These are phyloP conservation scores for Psix sp. DNA, from an alignment of 1,140 invertebrate genomes.

Conservation along the genomic window DNA sequence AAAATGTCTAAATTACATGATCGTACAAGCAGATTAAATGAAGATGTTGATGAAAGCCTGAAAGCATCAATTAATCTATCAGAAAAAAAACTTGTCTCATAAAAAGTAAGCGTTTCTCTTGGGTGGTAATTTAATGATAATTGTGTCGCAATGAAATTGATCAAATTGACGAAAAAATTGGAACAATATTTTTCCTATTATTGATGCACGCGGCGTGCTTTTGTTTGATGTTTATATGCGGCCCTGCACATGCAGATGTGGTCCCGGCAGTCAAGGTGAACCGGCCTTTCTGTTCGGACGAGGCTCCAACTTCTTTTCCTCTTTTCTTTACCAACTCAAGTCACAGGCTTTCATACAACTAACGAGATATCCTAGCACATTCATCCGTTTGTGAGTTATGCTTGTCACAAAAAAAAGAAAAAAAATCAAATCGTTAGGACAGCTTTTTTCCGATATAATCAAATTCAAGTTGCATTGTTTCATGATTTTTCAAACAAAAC, in stretches of 20 bases:
- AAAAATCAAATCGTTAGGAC: conserved; percentile 10
- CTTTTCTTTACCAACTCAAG: conserved; percentile 56
- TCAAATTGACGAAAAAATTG: not conserved
- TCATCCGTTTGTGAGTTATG: conserved; percentile 52
- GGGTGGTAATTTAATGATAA: too few species aligned
- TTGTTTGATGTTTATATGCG: conserved; percentile 56
- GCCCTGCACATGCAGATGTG: conserved; percentile 70
- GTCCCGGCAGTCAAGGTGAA: conserved; percentile 75
- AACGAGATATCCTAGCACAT: conserved; percentile 68
- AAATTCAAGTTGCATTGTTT: not conserved
- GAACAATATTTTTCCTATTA: not conserved
- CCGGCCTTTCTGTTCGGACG: conserved; percentile 66
- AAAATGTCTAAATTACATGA: conserved; percentile 21
- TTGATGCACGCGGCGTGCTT: too few species aligned
- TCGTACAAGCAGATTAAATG: conserved; percentile 14
- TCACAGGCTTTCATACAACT: conserved; percentile 61
- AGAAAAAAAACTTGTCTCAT: conserved; percentile 22
- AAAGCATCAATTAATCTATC: conserved; percentile 24
- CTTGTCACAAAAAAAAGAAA: conserved; percentile 38
- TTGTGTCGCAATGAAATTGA: too few species aligned
- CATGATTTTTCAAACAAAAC: not conserved
- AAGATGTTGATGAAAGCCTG: conserved; percentile 22
- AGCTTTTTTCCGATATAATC: not conserved
- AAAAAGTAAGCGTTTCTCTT: conserved; percentile 15
- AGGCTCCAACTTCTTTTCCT: conserved; percentile 67